phyloP scores from a whole-genome alignment of 2,113 vertebrate genomes.

The Rhegmatorhina hoffmannsi region DNA sequence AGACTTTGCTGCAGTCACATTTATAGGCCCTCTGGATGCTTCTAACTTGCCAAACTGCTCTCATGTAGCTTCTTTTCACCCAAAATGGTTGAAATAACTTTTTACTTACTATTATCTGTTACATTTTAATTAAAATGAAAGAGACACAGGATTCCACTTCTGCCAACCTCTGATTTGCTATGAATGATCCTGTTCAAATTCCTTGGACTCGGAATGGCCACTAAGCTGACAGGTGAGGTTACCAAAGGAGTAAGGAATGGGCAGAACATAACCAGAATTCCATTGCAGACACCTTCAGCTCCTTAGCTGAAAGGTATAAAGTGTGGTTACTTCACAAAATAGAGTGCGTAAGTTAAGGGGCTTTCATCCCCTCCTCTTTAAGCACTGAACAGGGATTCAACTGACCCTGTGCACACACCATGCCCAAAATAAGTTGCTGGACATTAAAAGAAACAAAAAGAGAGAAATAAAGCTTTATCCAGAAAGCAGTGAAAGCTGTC shows the following conservation, averaged over 20 bases:
- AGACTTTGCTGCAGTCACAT: rapidly evolving
- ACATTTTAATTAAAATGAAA: not conserved
- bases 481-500: not conserved
- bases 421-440: not conserved
- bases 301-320: not conserved
- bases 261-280: not conserved
- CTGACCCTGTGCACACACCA: rapidly evolving
- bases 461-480: not conserved
- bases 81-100: not conserved
- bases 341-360: not conserved
- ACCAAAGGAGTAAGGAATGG: not conserved
- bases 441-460: not conserved
- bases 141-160: not conserved
- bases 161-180: not conserved
- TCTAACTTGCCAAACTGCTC: not conserved
- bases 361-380: not conserved
- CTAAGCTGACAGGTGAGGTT: not conserved
- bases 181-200: not conserved
- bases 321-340: not conserved
- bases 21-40: not conserved
- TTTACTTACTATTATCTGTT: not conserved
- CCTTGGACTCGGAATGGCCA: not conserved
- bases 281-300: not conserved
- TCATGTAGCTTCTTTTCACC: not conserved
- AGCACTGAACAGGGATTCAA: not conserved